These are phyloP conservation scores for Peromyscus aztecus DNA, from an alignment of 2,797 vertebrate species.

Conservation along the genomic window DNA sequence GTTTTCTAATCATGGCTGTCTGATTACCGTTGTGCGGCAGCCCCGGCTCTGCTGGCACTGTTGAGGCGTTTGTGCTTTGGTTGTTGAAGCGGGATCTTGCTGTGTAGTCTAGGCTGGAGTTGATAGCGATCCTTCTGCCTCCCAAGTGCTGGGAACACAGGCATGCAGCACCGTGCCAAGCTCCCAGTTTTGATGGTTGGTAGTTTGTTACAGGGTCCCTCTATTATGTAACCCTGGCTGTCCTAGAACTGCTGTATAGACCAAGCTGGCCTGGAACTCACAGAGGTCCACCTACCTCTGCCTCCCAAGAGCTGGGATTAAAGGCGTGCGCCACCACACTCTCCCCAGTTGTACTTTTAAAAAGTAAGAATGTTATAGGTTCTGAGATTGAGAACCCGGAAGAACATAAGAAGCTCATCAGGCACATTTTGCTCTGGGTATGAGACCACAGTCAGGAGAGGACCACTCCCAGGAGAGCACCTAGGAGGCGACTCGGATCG, in stretches of 20 bases:
- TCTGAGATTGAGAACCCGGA: neutral
- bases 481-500: rapidly evolving
- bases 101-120: neutral
- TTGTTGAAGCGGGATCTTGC: neutral
- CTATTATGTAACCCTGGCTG: neutral
- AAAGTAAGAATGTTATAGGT: too few relatives aligned
- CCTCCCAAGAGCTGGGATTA: neutral
- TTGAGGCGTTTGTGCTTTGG: neutral
- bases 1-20: neutral
- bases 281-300: neutral
- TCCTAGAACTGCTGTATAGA: neutral
- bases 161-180: too few relatives aligned
- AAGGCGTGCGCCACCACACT: neutral
- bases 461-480: neutral
- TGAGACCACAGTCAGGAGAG: neutral
- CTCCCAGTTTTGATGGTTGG: neutral
- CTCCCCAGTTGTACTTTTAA: neutral
- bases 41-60: neutral
- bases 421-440: neutral
- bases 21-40: neutral
- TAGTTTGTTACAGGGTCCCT: neutral
- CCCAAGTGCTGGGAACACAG: neutral
- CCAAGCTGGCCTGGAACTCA: neutral
- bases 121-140: neutral
- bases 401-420: too few relatives aligned